phyloP scores from a whole-genome alignment of 2,113 vertebrate genomes.

The Megaceryle maxima region DNA sequence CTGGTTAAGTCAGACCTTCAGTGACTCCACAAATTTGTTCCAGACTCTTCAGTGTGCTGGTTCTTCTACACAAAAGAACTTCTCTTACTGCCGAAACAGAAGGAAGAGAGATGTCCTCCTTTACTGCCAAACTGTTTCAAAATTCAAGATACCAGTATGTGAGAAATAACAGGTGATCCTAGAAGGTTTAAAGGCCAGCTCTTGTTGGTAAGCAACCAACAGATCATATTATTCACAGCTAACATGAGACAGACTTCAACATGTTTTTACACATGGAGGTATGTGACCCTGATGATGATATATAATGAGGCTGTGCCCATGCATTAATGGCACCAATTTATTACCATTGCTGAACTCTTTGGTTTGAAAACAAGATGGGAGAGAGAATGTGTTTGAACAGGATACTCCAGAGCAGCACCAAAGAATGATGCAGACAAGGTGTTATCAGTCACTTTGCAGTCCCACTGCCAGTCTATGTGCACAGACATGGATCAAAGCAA shows the following conservation, averaged over 20 bases:
- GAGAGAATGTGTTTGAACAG: conserved; percentile 11
- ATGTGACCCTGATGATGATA: neutral
- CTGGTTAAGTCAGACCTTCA: neutral
- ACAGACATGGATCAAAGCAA: neutral
- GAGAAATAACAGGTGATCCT: neutral
- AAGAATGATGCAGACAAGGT: neutral
- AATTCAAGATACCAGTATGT: neutral
- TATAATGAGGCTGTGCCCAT: neutral
- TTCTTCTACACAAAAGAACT: neutral
- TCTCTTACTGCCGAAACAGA: neutral
- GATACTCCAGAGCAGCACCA: neutral
- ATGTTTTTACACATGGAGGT: neutral
- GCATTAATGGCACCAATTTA: neutral
- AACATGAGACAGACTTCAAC: neutral
- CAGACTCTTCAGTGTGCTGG: neutral
- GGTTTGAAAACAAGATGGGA: neutral
- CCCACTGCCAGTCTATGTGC: neutral
- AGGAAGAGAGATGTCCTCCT: neutral
- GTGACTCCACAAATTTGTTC: neutral
- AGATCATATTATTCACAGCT: neutral
- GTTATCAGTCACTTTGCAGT: neutral
- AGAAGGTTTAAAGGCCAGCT: neutral
- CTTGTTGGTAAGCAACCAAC: neutral
- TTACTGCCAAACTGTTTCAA: neutral
- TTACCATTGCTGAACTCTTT: neutral